Conservation (phyloP, 2,888 invertebrate species). For the Mythimna ferrago region DNA sequence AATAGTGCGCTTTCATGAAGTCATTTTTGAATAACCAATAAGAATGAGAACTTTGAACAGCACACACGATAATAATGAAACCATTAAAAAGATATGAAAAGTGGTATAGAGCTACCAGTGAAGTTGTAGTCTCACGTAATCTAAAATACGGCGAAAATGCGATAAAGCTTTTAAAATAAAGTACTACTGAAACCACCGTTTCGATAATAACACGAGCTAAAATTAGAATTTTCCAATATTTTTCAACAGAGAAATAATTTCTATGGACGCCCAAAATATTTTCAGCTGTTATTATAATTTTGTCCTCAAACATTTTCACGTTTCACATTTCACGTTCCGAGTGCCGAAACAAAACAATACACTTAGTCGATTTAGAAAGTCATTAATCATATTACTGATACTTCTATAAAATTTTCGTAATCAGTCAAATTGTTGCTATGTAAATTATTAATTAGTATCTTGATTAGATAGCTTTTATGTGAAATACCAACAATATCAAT, state of each 20-base stretch:
- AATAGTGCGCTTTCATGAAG: background rate
- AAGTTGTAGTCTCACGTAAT: background rate
- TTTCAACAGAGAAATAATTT: slow-evolving; percentile 2
- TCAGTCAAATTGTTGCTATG: background rate
- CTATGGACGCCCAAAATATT: slow-evolving; percentile 27
- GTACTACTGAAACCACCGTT: background rate
- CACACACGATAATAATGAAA: background rate
- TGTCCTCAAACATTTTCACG: background rate
- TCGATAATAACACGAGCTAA: slow-evolving; percentile 11
- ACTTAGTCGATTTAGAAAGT: background rate
- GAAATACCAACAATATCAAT: background rate
- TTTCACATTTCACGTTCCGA: background rate
- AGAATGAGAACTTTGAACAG: background rate
- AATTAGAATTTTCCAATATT: slow-evolving; percentile 12
- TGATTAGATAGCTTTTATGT: background rate
- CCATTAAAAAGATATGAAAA: background rate
- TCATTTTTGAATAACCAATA: slow-evolving; percentile 7
- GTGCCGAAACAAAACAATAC: background rate
- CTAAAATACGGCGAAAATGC: background rate
- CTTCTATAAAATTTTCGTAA: background rate
- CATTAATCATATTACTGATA: background rate
- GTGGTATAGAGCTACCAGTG: background rate
- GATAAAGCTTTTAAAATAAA: slow-evolving; percentile 2
- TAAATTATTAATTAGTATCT: slow-evolving; percentile 2
- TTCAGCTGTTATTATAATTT: slow-evolving; percentile 22